phyloP scores from a whole-genome alignment of 2,888 invertebrate species.

The Drosophila infuscata region DNA sequence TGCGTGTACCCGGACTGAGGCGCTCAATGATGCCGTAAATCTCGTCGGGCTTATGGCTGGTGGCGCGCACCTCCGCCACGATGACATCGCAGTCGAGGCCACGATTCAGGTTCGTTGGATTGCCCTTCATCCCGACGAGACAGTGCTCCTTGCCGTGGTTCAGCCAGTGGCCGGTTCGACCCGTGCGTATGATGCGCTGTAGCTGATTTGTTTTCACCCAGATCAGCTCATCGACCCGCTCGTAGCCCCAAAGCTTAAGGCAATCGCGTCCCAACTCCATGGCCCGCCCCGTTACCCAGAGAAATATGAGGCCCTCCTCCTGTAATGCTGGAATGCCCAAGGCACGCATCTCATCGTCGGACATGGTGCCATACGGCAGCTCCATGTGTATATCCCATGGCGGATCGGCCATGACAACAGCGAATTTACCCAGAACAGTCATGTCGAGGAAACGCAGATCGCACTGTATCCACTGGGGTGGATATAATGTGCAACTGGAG shows the following conservation, averaged over 20 bases:
- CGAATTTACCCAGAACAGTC: slow-evolving; percentile 92
- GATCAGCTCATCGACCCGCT: slow-evolving; percentile 97
- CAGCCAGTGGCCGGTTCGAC: slow-evolving; percentile 98
- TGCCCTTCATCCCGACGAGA: slow-evolving; percentile 97
- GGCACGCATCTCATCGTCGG: slow-evolving; percentile 99
- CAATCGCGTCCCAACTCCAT: slow-evolving; percentile 97
- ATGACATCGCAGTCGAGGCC: slow-evolving; percentile 99
- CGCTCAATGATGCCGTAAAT: slow-evolving; percentile 99
- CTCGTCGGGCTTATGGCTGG: slow-evolving; percentile 99
- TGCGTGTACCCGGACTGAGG: slow-evolving; percentile 97
- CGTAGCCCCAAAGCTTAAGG: slow-evolving; percentile 98
- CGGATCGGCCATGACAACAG: slow-evolving; percentile 99
- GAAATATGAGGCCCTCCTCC: slow-evolving; percentile 97
- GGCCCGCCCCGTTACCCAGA: slow-evolving; percentile 97
- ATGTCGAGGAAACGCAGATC: slow-evolving; percentile 89
- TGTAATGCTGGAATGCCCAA: slow-evolving; percentile 97
- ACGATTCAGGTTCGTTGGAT: slow-evolving; percentile 94
- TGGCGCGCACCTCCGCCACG: slow-evolving; percentile 98
- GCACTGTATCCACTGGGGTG: slow-evolving; percentile 98
- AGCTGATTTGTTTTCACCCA: slow-evolving; percentile 99
- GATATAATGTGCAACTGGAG: slow-evolving; percentile 89
- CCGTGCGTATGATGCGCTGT: slow-evolving; percentile 98
- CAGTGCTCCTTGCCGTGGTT: slow-evolving; percentile 99
- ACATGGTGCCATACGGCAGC: slow-evolving; percentile 98
- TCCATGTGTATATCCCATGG: slow-evolving; percentile 99